phyloP scores from a whole-genome alignment of 2,113 vertebrate genomes.

The Probosciger aterrimus region DNA sequence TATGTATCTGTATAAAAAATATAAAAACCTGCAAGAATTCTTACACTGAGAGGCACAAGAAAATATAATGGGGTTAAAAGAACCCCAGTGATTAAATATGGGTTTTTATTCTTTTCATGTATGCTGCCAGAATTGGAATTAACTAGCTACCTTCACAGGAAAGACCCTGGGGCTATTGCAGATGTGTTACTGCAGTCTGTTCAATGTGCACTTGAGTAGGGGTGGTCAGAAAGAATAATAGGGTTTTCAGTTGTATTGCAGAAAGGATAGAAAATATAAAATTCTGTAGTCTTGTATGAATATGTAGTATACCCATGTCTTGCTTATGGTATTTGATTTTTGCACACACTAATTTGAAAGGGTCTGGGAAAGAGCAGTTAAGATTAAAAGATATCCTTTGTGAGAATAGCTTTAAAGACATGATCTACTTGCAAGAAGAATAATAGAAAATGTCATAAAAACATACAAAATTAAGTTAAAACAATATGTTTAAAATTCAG shows the following conservation, averaged over 20 bases:
- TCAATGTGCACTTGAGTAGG: not conserved
- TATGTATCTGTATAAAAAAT: not conserved
- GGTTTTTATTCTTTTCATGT: not conserved
- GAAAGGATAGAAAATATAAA: not conserved
- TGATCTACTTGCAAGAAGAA: not conserved
- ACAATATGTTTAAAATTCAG: not conserved
- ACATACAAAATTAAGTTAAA: not conserved
- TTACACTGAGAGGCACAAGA: not conserved
- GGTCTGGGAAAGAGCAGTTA: not conserved
- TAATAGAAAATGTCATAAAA: not conserved
- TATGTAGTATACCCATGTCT: not conserved
- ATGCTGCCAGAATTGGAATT: conserved; percentile 37
- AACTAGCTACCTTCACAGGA: conserved; percentile 3
- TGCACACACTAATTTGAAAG: not conserved
- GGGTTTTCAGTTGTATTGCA: conserved; percentile 2
- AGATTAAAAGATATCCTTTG: not conserved
- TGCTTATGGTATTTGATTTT: conserved; percentile 17
- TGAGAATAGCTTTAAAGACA: not conserved
- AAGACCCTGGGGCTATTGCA: conserved; percentile 16
- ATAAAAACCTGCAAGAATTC: not conserved
- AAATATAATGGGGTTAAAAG: not conserved
- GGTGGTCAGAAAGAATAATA: conserved; percentile 42
- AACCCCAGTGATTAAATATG: rapidly evolving
- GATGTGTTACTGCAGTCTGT: conserved; percentile 32
- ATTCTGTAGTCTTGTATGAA: conserved; percentile 23